Evolutionary conservation across 2,888 invertebrate genomes (phyloP).

Genomic region (Lysandra coridon): DNA sequence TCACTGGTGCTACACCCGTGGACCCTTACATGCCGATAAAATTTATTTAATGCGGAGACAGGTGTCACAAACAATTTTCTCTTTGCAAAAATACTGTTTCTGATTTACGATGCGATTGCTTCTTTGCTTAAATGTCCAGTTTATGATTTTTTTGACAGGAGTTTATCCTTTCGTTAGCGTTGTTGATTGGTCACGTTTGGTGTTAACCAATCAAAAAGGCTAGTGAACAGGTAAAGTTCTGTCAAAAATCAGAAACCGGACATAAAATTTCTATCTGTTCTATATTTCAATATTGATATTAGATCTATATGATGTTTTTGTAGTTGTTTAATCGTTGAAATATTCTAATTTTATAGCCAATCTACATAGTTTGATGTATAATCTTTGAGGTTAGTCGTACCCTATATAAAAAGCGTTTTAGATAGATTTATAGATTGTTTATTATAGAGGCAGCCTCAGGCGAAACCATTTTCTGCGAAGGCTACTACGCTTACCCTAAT

Average conservation of each 20-base stretch:
- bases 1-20: slow-evolving; percentile 11
- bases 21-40: slow-evolving; percentile 27
- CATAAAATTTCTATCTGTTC: too few species aligned
- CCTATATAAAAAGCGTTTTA: neutral
- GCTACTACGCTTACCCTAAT: neutral
- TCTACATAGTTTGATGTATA: neutral
- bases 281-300: neutral
- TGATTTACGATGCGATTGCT: neutral
- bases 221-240: too few species aligned
- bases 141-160: neutral
- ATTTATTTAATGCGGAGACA: slow-evolving; percentile 27
- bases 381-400: neutral
- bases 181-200: too few species aligned
- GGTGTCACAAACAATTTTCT: neutral
- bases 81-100: neutral
- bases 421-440: neutral
- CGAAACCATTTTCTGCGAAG: slow-evolving; percentile 1
- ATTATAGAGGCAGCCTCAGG: neutral
- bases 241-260: too few species aligned
- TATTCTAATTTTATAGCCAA: neutral
- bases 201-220: too few species aligned
- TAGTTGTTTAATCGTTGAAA: neutral
- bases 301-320: neutral
- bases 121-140: neutral
- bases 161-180: too few species aligned